A percentile compares a stretch with the other conserved stretches of the same genome.
Conservation (phyloP, 1,140 invertebrate genomes). For the Idris sp. region DNA sequence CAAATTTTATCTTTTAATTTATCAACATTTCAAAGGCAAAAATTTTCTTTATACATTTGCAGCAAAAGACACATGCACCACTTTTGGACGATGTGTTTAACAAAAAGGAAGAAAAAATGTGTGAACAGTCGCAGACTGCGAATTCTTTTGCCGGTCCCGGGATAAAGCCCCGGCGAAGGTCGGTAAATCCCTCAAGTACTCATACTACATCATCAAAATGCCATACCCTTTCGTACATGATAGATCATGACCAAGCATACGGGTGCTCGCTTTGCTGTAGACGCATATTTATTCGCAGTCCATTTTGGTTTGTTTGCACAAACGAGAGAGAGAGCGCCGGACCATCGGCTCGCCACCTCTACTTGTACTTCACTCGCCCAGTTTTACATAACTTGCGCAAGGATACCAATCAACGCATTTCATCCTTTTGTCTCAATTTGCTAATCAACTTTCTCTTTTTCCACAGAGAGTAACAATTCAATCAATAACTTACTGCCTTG, state of each 20-base stretch:
- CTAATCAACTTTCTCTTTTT: conserved; percentile 15
- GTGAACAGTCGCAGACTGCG: conserved; percentile 71
- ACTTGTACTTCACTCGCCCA: conserved; percentile 62
- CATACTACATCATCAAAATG: conserved; percentile 61
- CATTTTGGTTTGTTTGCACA: conserved; percentile 78
- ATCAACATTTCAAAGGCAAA: too few species aligned
- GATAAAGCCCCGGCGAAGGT: conserved; percentile 74
- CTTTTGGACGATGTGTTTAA: conserved; percentile 40
- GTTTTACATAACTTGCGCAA: conserved; percentile 71
- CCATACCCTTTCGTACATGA: conserved; percentile 69
- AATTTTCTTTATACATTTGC: too few species aligned
- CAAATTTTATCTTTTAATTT: too few species aligned
- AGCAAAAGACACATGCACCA: too few species aligned
- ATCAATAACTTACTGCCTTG: too few species aligned
- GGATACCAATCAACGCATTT: conserved; percentile 42
- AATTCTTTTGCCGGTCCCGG: conserved; percentile 71
- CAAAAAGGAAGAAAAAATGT: conserved; percentile 63
- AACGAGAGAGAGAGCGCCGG: conserved; percentile 73
- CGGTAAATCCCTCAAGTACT: conserved; percentile 74
- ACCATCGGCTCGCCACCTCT: conserved; percentile 68
- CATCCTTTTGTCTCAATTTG: conserved; percentile 1
- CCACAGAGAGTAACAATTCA: too few species aligned
- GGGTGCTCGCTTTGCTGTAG: conserved; percentile 74
- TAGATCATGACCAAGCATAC: conserved; percentile 79
- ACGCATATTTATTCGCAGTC: conserved; percentile 78